Conservation (phyloP, 2,888 invertebrate species). For the Drosophila kambysellisi region DNA sequence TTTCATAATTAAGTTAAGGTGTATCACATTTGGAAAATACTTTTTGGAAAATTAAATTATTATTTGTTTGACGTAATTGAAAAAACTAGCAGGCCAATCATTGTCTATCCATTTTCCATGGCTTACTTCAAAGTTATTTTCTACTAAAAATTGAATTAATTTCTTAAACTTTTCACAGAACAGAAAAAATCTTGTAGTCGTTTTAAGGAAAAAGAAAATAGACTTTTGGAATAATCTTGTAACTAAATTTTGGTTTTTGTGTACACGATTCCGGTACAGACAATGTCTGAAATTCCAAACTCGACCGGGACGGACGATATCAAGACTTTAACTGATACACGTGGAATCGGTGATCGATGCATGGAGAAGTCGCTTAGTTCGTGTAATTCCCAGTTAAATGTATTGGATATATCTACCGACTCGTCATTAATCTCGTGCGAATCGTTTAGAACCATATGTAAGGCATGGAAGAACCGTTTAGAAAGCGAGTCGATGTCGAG, state of each 20-base stretch:
- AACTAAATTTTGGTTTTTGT: conserved; percentile 9
- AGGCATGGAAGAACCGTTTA: conserved; percentile 29
- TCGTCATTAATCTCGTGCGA: conserved; percentile 35
- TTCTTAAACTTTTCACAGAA: neutral
- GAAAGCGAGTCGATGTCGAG: conserved; percentile 15
- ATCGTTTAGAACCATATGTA: conserved; percentile 32
- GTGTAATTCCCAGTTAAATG: neutral
- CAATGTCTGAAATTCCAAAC: conserved; percentile 7
- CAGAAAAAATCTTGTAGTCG: neutral
- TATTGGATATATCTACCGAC: neutral
- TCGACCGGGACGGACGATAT: neutral
- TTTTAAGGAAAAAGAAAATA: conserved; percentile 12
- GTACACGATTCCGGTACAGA: neutral
- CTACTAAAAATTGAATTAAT: neutral
- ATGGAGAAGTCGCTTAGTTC: conserved; percentile 10
- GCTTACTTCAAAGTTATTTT: neutral
- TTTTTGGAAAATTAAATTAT: too few species aligned
- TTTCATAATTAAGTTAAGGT: neutral
- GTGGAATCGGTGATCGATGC: conserved; percentile 30
- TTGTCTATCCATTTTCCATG: neutral
- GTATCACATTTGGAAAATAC: too few species aligned
- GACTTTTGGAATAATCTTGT: neutral
- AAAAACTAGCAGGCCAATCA: neutral
- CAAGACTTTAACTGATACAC: neutral
- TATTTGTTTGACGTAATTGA: too few species aligned